Evolutionary conservation across 2,888 invertebrate genomes (phyloP), one percentile per base, ranked within the genome.

Genomic region (Archips xylosteana): DNA sequence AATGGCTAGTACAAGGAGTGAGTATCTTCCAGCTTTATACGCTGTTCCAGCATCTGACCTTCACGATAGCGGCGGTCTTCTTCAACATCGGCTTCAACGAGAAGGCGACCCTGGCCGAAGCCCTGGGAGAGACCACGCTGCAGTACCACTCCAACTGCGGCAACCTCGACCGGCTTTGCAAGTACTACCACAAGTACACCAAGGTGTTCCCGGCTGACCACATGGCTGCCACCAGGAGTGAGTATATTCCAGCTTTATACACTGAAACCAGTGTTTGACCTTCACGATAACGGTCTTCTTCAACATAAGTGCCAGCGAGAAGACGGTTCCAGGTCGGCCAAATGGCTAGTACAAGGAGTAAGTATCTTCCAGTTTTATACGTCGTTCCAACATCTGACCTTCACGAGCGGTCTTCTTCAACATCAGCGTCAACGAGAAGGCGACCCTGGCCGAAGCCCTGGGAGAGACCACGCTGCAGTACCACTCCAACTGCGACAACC

Each of bases 31-130:
- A 23, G 23, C 23, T 23, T 23, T 23, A 23, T 23, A 23, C 23
- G 1, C 65, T 1, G 4, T 12, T 84, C 8, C 95, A 96, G 89
- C 95, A 95, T 4, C 87, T 96, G 4, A 95, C 96, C 0, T 98
- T 98, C 83, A 97, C 96, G 76, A 96, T 99, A 66, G 98, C 98
- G 0, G 98, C 98, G 0, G 97, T 99, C 0, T 97, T 98, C 87
- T 99, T 99, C 88, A 99, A 98, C 88, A 96, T 99, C 76, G 99
- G 99, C 51, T 97, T 99, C 75, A 99, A 99, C 88, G 98, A 99
- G 88, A 97, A 97, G 93, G 98, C 98, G 3, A 97, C 98, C 0
- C 86, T 98, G 42, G 98, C 99, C 0, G 98, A 98, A 87, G 97
- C 97, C 77, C 94, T 98, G 70, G 98, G 98, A 0, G 96, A 97